Evolutionary conservation across 2,797 vertebrate species (phyloP), one percentile per base, ranked within the genome.

Genomic region (Gymnoscopelus microlampas): DNA sequence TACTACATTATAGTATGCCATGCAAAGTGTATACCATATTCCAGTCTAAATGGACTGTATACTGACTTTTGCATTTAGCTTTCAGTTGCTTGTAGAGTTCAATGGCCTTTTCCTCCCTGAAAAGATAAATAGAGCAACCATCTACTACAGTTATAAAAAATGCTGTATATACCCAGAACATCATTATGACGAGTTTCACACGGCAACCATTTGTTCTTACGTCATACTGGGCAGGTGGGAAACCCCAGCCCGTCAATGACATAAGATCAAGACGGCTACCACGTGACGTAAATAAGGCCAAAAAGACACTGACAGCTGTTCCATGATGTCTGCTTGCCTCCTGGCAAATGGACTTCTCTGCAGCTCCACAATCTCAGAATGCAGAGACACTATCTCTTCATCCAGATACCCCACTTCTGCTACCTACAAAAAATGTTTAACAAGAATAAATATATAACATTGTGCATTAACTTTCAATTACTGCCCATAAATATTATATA

Each of bases 51-150:
- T 53, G 39, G 6, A 53, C 48, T 48, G 50, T n/a, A 4, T 71
- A 87, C 93, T 80, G 90, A 99, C 97, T 97, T 96, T 97, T 94
- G 84, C 97, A 95, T 86, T 97, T 96, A 60, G 94, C 91, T 88
- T 98, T 99, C 63, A 99, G 88, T 66, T 98, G 97, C 87, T 96
- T 99, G 93, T 99, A 99, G 58, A 99, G 94, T 82, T 99, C 98
- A 88, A 99, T 95, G 53, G 97, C 97, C 77, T 91, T 96, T 74
- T 94, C 93, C 77, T 97, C 97, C 68, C 98, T 99, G 88, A 1
- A 81, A 89, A 88, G 76, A 71, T 50, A 44, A 4, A 70, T 39
- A 50, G 2, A 39, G 7, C 63, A 48, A 56, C 14, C 4, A 29
- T 63, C 6, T 67, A 35, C 0, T 13, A 23, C 0, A 39, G 19